phyloP scores from a whole-genome alignment of 2,113 vertebrate genomes.

The Polypterus bichir region DNA sequence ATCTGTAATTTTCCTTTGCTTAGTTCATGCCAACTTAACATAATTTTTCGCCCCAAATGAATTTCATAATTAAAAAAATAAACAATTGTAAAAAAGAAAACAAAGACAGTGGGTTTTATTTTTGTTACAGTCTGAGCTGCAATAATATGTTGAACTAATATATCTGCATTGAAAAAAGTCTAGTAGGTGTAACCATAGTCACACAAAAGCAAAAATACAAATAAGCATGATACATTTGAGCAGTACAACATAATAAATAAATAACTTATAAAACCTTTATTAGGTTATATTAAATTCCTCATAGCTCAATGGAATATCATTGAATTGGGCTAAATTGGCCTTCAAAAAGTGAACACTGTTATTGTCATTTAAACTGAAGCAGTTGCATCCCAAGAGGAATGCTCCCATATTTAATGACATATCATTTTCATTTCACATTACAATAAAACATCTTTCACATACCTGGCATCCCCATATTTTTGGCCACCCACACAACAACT shows the following conservation, averaged over 20 bases:
- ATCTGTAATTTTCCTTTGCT: too few relatives aligned
- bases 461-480: too few relatives aligned
- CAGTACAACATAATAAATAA: constrained; percentile 1
- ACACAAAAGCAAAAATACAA: background rate
- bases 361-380: background rate
- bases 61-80: too few relatives aligned
- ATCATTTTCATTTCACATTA: too few relatives aligned
- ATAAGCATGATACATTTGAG: background rate
- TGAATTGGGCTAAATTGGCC: background rate
- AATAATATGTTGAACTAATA: background rate
- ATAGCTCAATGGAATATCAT: background rate
- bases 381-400: background rate
- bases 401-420: background rate
- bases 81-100: too few relatives aligned
- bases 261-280: background rate
- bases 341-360: background rate
- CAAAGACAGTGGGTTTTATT: too few relatives aligned
- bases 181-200: background rate
- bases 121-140: too few relatives aligned
- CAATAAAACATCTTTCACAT: too few relatives aligned
- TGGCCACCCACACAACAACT: too few relatives aligned
- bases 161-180: background rate
- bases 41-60: too few relatives aligned
- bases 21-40: too few relatives aligned
- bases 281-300: background rate